A percentile compares a stretch with the other conserved stretches of the same genome.
phyloP scores from a whole-genome alignment of 2,113 vertebrate genomes.

The Paramisgurnus dabryanus region DNA sequence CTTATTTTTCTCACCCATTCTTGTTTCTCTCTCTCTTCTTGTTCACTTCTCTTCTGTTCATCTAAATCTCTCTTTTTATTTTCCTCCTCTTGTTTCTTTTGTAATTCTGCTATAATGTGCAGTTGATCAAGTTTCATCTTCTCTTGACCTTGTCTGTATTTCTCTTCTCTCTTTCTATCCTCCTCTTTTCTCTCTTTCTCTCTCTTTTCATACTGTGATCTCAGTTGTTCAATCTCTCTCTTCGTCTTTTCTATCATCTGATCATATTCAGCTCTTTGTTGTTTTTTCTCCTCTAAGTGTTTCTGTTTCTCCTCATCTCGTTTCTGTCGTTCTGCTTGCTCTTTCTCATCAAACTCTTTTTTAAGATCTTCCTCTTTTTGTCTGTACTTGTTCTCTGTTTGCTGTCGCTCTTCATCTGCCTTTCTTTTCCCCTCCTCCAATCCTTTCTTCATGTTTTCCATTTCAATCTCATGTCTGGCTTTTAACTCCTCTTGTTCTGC shows the following conservation, averaged over 20 bases:
- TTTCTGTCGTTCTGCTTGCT: slow-evolving; percentile 4
- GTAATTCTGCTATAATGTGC: neutral
- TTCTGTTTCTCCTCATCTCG: neutral
- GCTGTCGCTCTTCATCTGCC: neutral
- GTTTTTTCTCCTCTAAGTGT: neutral
- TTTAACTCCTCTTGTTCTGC: neutral
- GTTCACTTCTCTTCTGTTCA: neutral
- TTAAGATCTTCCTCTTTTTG: neutral
- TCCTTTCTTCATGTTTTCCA: neutral
- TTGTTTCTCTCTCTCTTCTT: slow-evolving; percentile 16
- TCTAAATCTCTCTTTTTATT: neutral
- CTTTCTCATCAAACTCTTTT: slow-evolving; percentile 28
- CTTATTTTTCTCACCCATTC: neutral
- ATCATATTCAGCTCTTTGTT: neutral
- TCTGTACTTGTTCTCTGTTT: neutral
- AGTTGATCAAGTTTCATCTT: neutral
- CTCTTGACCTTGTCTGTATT: neutral
- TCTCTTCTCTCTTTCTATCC: neutral
- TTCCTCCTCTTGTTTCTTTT: slow-evolving; percentile 15
- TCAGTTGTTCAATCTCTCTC: neutral
- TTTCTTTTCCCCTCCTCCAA: neutral
- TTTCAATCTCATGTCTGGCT: neutral
- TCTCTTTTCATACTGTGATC: neutral
- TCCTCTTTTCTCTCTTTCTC: slow-evolving; percentile 9
- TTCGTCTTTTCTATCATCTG: neutral